Conservation (phyloP, 2,113 vertebrate genomes). For the Nipponia nippon region DNA sequence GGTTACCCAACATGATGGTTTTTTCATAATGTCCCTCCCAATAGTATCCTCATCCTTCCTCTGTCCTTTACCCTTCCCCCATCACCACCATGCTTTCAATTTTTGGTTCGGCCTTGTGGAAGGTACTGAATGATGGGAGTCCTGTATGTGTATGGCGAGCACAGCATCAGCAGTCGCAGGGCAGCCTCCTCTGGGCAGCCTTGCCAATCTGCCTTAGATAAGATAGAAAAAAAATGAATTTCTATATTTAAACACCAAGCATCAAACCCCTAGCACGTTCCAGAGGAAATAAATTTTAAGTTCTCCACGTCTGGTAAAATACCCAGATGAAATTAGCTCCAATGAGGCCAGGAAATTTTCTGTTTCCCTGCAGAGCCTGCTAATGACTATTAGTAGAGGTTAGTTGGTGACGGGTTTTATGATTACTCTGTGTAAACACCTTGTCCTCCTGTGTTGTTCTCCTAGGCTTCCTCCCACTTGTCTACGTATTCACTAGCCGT, state of each 20-base stretch:
- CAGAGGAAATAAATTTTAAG: not conserved
- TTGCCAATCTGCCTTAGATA: not conserved
- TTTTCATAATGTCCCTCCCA: conserved; percentile 7
- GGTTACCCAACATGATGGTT: conserved; percentile 15
- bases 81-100: not conserved
- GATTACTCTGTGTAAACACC: not conserved
- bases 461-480: not conserved
- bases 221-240: not conserved
- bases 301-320: not conserved
- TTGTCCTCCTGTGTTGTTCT: not conserved
- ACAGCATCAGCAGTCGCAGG: accelerated
- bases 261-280: not conserved
- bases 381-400: not conserved
- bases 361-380: not conserved
- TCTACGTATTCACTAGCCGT: not conserved
- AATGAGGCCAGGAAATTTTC: not conserved
- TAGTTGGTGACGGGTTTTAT: not conserved
- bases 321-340: not conserved
- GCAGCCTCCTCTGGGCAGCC: not conserved
- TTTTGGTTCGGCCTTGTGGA: not conserved
- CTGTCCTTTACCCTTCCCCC: not conserved
- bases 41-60: not conserved
- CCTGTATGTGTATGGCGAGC: not conserved
- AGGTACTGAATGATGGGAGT: not conserved
- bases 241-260: not conserved